Conservation (phyloP, 2,113 vertebrate genomes). For the Eptesicus fuscus region DNA sequence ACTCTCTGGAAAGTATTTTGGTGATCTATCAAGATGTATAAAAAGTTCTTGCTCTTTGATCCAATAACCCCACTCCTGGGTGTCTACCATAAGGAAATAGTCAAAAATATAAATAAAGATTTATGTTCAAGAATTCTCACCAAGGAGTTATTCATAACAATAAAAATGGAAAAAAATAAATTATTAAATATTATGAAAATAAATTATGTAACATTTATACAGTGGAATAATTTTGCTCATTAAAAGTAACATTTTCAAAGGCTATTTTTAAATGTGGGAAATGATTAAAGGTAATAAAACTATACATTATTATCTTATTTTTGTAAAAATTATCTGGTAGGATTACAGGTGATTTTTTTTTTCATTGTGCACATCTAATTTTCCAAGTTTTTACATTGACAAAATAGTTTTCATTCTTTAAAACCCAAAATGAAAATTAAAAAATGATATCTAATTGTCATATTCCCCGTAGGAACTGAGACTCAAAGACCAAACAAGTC, state of each 20-base stretch:
- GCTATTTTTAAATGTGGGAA: neutral
- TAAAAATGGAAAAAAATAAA: constrained; percentile 24
- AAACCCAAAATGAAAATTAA: constrained; percentile 52
- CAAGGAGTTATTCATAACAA: constrained; percentile 25
- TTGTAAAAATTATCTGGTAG: constrained; percentile 3
- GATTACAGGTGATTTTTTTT: neutral
- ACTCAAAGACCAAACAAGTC: constrained; percentile 57
- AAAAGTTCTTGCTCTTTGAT: neutral
- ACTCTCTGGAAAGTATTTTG: neutral
- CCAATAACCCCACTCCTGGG: neutral
- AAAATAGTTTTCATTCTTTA: constrained; percentile 49
- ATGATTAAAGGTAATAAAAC: constrained; percentile 9
- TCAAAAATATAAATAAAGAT: constrained; percentile 30
- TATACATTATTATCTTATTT: neutral
- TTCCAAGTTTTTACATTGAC: constrained; percentile 26
- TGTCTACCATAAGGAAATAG: constrained; percentile 6
- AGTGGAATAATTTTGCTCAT: constrained; percentile 10
- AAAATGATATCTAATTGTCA: constrained; percentile 56
- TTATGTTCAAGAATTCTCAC: constrained; percentile 26
- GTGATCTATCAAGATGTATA: neutral
- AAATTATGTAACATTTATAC: neutral
- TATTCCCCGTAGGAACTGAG: constrained; percentile 38
- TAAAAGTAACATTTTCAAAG: constrained; percentile 36
- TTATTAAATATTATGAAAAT: constrained; percentile 31
- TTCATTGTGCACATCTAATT: neutral